Evolutionary conservation across 2,888 invertebrate genomes (phyloP).

Genomic region (Aspidiotus rigidus): DNA sequence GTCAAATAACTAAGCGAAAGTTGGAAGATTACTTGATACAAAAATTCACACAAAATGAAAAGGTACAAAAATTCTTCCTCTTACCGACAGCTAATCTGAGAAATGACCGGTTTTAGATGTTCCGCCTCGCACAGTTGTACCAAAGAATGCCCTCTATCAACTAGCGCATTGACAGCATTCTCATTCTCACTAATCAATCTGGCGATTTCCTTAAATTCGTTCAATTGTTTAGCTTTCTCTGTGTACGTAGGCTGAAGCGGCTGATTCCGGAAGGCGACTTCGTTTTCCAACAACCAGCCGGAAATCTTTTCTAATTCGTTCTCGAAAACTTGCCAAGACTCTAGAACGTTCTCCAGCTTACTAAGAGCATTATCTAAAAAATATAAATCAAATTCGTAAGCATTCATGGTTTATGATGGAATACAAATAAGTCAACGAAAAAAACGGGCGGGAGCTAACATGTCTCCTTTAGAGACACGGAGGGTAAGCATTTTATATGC

Average conservation of each 20-base stretch:
- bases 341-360: slow-evolving; percentile 61
- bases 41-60: not conserved
- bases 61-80: not conserved
- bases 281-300: slow-evolving; percentile 77
- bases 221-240: slow-evolving; percentile 67
- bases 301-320: slow-evolving; percentile 66
- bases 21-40: not conserved
- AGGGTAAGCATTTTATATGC: not conserved
- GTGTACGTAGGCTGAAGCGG: slow-evolving; percentile 67
- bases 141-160: slow-evolving; percentile 79
- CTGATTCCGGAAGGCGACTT: slow-evolving; percentile 76
- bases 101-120: slow-evolving; percentile 72
- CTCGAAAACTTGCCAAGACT: slow-evolving; percentile 83
- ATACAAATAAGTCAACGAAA: not conserved
- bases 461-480: no score
- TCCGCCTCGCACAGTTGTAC: slow-evolving; percentile 76
- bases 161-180: slow-evolving; percentile 74
- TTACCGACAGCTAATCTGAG: slow-evolving; percentile 73
- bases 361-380: slow-evolving; percentile 54
- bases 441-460: no score
- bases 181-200: slow-evolving; percentile 71
- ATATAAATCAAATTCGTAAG: slow-evolving; percentile 11
- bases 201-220: slow-evolving; percentile 61
- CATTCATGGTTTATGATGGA: not conserved
- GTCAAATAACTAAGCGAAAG: slow-evolving; percentile 55